phyloP scores from a whole-genome alignment of 1,140 invertebrate species.

The Bilobella aurantiaca region DNA sequence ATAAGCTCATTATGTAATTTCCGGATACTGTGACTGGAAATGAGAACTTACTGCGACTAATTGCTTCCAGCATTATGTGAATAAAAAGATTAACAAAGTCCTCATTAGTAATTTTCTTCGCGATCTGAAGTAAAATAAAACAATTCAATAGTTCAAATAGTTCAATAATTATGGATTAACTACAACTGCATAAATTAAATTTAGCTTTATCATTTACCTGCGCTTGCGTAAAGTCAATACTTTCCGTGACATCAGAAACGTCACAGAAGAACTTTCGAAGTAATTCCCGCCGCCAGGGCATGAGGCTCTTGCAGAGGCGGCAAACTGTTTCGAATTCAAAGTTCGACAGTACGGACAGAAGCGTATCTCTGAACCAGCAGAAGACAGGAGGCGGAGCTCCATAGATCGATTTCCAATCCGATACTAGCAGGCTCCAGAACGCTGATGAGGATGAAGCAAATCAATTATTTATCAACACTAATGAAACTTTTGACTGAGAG shows the following conservation, averaged over 20 bases:
- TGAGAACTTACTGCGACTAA: conserved; percentile 17
- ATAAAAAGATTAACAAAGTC: conserved; percentile 22
- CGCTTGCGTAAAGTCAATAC: conserved; percentile 28
- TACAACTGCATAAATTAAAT: background rate
- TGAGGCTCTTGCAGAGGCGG: conserved; percentile 5
- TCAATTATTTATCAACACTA: too few relatives aligned
- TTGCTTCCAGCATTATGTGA: conserved; percentile 24
- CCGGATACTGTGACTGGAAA: background rate
- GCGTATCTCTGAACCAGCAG: conserved; percentile 21
- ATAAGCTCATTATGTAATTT: background rate
- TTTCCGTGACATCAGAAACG: conserved; percentile 22
- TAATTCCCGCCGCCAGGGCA: conserved; percentile 32
- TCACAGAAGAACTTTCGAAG: conserved; percentile 28
- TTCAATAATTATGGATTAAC: background rate
- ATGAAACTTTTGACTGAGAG: too few relatives aligned
- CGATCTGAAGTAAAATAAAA: background rate
- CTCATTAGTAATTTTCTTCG: background rate
- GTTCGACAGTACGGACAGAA: conserved; percentile 7
- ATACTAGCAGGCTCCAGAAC: conserved; percentile 27
- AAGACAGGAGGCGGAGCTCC: conserved; percentile 18
- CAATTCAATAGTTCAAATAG: background rate
- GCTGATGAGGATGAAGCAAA: conserved; percentile 9
- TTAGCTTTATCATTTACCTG: conserved; percentile 11
- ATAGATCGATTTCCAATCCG: conserved; percentile 30
- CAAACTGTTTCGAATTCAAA: conserved; percentile 12